A percentile compares a stretch with the other conserved stretches of the same genome.
These are phyloP conservation scores for Oreotrochilus melanogaster DNA, from an alignment of 2,113 vertebrate genomes.

Conservation along the genomic window DNA sequence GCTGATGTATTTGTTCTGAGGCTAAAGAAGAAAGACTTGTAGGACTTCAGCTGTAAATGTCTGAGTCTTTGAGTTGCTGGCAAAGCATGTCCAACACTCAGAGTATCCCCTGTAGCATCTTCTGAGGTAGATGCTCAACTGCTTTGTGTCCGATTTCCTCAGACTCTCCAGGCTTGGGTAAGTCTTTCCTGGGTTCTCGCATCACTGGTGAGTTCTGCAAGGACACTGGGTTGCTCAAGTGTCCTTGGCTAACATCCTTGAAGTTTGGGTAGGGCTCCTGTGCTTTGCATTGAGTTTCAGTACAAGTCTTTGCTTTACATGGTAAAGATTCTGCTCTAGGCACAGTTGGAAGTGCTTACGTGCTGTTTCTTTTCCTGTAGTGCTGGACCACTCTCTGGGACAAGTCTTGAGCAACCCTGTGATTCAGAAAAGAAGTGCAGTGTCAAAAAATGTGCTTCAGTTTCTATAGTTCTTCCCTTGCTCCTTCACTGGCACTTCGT, in stretches of 20 bases:
- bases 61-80: not conserved
- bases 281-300: not conserved
- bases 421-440: not conserved
- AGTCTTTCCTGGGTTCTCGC: not conserved
- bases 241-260: not conserved
- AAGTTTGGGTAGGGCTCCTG: not conserved
- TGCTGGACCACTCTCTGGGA: not conserved
- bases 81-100: not conserved
- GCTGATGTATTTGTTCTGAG: not conserved
- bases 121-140: not conserved
- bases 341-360: not conserved
- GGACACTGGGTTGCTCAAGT: not conserved
- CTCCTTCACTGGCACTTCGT: not conserved
- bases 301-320: not conserved
- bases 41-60: not conserved
- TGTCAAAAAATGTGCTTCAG: not conserved
- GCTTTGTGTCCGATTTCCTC: not conserved
- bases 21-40: not conserved
- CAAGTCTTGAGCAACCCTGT: not conserved
- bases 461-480: not conserved
- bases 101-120: not conserved
- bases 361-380: not conserved
- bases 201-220: not conserved
- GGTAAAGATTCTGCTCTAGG: not conserved
- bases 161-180: not conserved